A percentile compares a stretch with the other conserved stretches of the same genome.
Evolutionary conservation across 2,113 vertebrate genomes (phyloP).

Genomic region (Spea multiplicata): DNA sequence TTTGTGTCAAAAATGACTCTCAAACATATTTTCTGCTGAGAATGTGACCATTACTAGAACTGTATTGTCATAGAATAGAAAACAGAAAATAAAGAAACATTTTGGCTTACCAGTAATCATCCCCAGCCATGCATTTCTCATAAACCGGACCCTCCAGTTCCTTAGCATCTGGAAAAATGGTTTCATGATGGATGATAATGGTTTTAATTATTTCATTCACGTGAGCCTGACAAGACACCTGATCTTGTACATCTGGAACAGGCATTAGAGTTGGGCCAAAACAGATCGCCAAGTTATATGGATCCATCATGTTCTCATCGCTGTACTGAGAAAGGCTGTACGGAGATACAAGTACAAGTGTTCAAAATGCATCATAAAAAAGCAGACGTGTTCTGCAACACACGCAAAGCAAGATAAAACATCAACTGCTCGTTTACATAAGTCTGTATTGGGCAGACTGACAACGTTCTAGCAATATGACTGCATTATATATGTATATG

Average conservation of each 20-base stretch:
- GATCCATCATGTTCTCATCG: conserved; percentile 99
- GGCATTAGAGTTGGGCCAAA: conserved; percentile 97
- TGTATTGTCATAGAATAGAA: too few species aligned
- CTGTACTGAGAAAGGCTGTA: conserved; percentile 94
- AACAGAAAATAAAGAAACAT: neutral
- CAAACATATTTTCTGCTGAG: neutral
- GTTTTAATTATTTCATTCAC: conserved; percentile 98
- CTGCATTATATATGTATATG: too few species aligned
- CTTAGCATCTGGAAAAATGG: conserved; percentile 92
- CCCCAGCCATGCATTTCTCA: conserved; percentile 97
- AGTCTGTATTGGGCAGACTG: too few species aligned
- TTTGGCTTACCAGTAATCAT: conserved; percentile 89
- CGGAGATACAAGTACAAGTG: conserved; percentile 45
- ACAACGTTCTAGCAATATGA: too few species aligned
- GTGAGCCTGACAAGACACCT: conserved; percentile 96
- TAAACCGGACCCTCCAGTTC: conserved; percentile 94
- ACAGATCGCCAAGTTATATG: conserved; percentile 96
- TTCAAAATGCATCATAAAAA: too few species aligned
- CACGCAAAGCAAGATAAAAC: too few species aligned
- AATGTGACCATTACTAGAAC: too few species aligned
- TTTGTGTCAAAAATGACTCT: neutral
- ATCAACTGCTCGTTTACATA: too few species aligned
- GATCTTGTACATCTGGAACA: conserved; percentile 92
- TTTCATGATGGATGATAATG: conserved; percentile 97
- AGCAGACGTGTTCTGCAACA: too few species aligned